phyloP scores from a whole-genome alignment of 2,113 vertebrate species.

The Istiophorus platypterus region DNA sequence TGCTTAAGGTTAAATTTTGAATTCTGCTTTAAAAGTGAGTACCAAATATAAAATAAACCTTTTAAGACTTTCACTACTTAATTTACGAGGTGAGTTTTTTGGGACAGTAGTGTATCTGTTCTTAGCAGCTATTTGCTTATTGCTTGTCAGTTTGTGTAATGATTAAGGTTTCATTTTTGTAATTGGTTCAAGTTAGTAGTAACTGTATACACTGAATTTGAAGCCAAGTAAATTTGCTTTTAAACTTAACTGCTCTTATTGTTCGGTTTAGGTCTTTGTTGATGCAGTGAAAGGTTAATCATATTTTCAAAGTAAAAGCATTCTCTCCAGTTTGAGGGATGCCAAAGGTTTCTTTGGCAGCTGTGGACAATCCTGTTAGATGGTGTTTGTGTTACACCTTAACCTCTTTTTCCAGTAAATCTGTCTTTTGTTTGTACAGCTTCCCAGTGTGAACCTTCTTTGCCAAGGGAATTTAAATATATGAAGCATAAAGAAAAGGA shows the following conservation, averaged over 20 bases:
- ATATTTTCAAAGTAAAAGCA: constrained; percentile 71
- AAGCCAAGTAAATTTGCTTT: constrained; percentile 30
- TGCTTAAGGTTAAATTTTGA: too few species aligned
- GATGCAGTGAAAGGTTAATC: constrained; percentile 74
- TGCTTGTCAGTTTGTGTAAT: too few species aligned
- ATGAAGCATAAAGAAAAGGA: constrained; percentile 6
- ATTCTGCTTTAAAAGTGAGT: too few species aligned
- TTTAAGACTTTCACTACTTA: neutral
- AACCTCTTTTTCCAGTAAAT: constrained; percentile 74
- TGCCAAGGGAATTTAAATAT: constrained; percentile 67
- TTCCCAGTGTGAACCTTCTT: constrained; percentile 54
- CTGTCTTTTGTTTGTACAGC: constrained; percentile 67
- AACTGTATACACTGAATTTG: neutral
- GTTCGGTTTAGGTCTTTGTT: constrained; percentile 66
- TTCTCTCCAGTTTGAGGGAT: constrained; percentile 67
- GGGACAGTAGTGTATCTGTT: too few species aligned
- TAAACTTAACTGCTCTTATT: constrained; percentile 50
- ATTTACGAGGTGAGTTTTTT: neutral
- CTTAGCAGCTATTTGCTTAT: too few species aligned
- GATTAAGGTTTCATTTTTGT: neutral
- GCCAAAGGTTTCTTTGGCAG: constrained; percentile 71
- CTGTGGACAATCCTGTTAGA: constrained; percentile 82
- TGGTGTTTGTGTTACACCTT: constrained; percentile 68
- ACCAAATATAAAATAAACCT: neutral
- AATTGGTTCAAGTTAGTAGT: neutral